Evolutionary conservation across 2,888 invertebrate genomes (phyloP), one percentile per base, ranked within the genome.

Genomic region (Kryphioiulus occultus): DNA sequence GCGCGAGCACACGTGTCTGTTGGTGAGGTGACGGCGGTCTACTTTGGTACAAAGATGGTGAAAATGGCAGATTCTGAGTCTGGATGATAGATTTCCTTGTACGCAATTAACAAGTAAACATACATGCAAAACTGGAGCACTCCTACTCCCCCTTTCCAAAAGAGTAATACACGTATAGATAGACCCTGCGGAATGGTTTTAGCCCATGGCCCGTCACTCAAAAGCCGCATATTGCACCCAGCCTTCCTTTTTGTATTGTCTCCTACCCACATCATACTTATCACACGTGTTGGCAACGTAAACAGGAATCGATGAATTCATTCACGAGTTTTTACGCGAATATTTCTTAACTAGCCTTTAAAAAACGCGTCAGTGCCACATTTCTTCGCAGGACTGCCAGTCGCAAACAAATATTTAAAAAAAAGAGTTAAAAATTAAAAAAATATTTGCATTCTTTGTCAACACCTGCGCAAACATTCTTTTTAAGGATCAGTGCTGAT

Each of bases 31-130:
- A 22, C 26, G 78, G 78, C 78, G 78, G 78, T 78, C 26, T 78
- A 78, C 78, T 78, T 78, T 78, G 78, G n/a, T 15, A 78, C 78
- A 78, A 78, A 78, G 78, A 78, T 78, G 26, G 78, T 78, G 22
- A 78, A 78, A 78, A 26, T 78, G 78, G 78, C 78, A 78, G 78
- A 26, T 78, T 78, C 78, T 78, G 78, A 17, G 78, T 9, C 78
- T 78, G 78, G 78, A 78, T 78, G 78, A 78, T 78, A 78, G 78
- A 78, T 78, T 78, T 78, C 26, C 78, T 78, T 78, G 78, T 78
- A 78, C 5, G 78, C 78, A 78, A 78, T 78, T 78, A 78, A 78
- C 78, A 78, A 78, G 78, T 78, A 78, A 78, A 78, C 78, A 78
- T 78, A 78, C 78, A 78, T 78, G 78, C 78, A 78, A 78, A 78